phyloP scores from a whole-genome alignment of 2,888 invertebrate species.

The Horisme vitalbata region DNA sequence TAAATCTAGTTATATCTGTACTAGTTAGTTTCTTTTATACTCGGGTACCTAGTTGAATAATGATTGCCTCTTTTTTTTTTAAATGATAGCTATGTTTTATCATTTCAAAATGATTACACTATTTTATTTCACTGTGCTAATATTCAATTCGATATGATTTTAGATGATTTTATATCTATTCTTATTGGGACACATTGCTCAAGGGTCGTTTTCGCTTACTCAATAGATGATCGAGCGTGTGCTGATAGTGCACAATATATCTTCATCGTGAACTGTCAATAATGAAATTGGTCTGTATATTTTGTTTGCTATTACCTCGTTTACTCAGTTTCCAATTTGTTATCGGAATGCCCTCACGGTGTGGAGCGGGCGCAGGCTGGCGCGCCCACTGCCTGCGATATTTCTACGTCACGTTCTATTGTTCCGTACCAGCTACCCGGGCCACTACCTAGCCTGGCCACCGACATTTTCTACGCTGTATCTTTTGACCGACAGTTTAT shows the following conservation, averaged over 20 bases:
- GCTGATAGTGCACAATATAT: slow-evolving; percentile 21
- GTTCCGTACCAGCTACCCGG: slow-evolving; percentile 39
- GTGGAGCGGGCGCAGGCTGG: slow-evolving; percentile 24
- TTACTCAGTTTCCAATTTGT: slow-evolving; percentile 60
- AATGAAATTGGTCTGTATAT: slow-evolving; percentile 55
- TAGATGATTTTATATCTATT: too few species aligned
- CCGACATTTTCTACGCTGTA: slow-evolving; percentile 12
- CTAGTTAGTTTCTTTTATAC: too few species aligned
- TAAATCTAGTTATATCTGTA: too few species aligned
- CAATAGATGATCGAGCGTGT: slow-evolving; percentile 4
- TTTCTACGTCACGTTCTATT: slow-evolving; percentile 59
- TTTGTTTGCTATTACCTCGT: slow-evolving; percentile 56
- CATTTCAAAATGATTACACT: too few species aligned
- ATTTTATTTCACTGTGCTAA: too few species aligned
- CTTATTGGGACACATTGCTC: too few species aligned
- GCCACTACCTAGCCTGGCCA: slow-evolving; percentile 24
- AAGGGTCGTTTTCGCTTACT: not conserved
- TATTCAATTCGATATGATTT: too few species aligned
- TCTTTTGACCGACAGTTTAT: slow-evolving; percentile 18
- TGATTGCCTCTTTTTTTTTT: too few species aligned
- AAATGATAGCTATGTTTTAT: too few species aligned
- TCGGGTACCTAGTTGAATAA: too few species aligned
- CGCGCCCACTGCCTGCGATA: slow-evolving; percentile 44
- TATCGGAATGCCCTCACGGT: slow-evolving; percentile 39
- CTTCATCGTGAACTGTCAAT: slow-evolving; percentile 42